phyloP scores from a whole-genome alignment of 2,797 vertebrate species.

The Chrysocyon brachyurus region DNA sequence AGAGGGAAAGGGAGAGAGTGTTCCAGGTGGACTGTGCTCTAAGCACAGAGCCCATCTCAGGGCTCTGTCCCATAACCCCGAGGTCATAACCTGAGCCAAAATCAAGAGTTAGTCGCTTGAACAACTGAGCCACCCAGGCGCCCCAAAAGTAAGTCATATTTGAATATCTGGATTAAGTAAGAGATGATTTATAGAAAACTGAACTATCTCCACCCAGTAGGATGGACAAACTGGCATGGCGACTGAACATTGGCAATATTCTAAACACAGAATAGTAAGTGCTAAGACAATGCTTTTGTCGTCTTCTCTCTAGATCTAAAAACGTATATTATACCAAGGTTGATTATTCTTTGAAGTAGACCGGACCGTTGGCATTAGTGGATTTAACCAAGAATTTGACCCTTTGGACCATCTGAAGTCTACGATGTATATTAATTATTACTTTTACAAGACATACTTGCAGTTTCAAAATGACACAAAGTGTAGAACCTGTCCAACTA shows the following conservation, averaged over 20 bases:
- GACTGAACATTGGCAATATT: neutral
- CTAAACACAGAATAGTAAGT: neutral
- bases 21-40: neutral
- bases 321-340: neutral
- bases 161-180: neutral
- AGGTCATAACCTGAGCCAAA: neutral
- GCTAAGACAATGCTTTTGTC: neutral
- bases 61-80: neutral
- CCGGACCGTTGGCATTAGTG: neutral
- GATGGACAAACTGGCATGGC: neutral
- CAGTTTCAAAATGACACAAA: conserved; percentile 24
- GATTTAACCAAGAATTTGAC: conserved; percentile 1
- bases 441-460: neutral
- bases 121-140: neutral
- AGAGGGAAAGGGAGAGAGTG: neutral
- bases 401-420: neutral
- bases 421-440: neutral
- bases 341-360: neutral
- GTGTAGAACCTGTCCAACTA: neutral
- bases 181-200: neutral
- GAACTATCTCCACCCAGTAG: neutral
- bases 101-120: neutral
- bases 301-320: neutral
- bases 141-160: neutral
- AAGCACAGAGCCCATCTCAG: neutral